Base-by-base conservation (phyloP, 2,888 invertebrate species). In the Globia sparganii region DNA sequence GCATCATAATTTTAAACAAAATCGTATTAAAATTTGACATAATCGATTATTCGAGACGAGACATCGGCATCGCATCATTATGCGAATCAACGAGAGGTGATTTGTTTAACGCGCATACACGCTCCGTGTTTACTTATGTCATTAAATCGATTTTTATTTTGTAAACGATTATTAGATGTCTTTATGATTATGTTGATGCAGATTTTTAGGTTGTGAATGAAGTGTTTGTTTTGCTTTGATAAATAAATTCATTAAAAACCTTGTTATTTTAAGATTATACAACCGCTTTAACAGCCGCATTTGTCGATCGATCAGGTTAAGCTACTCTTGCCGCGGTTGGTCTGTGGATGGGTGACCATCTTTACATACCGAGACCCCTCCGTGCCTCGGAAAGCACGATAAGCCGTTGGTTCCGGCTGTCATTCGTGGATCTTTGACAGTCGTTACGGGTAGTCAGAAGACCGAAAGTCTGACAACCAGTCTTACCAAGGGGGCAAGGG, bases 121-220 rank as follows among this genome's bases (percentile, higher is more conserved):
- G 77, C 80, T 83, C 80, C 78, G 80, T 94, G 93, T 94, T 95
- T 94, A 88, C 91, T 92, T 92, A 87, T 82, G 72, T 81, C 86
- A 89, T 90, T 89, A 90, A 92, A 93, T 93, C 92, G 88, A 91
- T 91, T 81, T 77, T 82, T 72, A 74, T 85, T 91, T 90, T 87
- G 83, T 90, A 92, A 94, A 92, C 88, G 90, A 91, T 90, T 87
- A 78, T 83, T 77, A 85, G 78, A 67, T 75, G 81, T 83, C 78
- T 87, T 86, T 85, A 75, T 77, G 82, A 81, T 86, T 84, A 86
- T 76, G 34, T 66, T 73, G 67, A 72, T 79, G 72, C 46, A 71
- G 43, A 73, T 75, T 77, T 70, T 72, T 74, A 34, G n/a, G 21
- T 72, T 40, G 49, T 56, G 73, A 77, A 79, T 87, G 49, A 77